Conservation (phyloP, 2,797 vertebrate species). For the Xenentodon cancila region DNA sequence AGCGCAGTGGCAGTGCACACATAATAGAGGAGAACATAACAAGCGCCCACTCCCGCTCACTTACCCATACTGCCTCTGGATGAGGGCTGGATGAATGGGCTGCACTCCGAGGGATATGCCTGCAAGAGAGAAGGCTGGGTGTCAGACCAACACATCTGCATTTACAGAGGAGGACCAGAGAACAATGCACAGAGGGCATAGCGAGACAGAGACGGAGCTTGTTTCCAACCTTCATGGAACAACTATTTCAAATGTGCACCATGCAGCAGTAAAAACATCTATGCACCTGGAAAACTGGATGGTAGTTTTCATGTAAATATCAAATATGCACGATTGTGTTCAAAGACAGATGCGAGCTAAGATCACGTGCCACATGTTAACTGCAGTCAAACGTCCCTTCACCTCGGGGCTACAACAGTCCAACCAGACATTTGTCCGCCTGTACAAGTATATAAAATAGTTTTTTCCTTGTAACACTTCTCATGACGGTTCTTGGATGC, state of each 20-base stretch:
- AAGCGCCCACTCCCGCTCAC: constrained; percentile 75
- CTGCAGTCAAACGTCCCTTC: neutral
- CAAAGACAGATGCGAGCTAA: neutral
- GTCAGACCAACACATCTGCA: constrained; percentile 78
- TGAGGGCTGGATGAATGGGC: constrained; percentile 93
- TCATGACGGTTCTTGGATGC: neutral
- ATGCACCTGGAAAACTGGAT: constrained; percentile 2
- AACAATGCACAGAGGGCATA: constrained; percentile 77
- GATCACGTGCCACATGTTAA: neutral
- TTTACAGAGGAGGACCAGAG: constrained; percentile 75
- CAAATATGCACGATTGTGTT: constrained; percentile 1
- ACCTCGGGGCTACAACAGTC: neutral
- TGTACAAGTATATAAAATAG: neutral
- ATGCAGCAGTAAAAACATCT: constrained; percentile 18
- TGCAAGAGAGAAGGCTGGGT: constrained; percentile 77
- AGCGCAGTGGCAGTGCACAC: constrained; percentile 43
- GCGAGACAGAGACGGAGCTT: constrained; percentile 61
- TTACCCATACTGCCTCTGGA: constrained; percentile 98
- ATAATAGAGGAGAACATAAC: constrained; percentile 50
- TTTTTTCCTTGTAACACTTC: neutral
- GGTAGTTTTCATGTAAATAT: neutral
- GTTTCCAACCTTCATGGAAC: constrained; percentile 50
- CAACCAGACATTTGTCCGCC: neutral
- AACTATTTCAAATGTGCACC: constrained; percentile 49
- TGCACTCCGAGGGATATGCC: constrained; percentile 94